phyloP scores from a whole-genome alignment of 2,888 invertebrate genomes.

The Onchidella celtica region DNA sequence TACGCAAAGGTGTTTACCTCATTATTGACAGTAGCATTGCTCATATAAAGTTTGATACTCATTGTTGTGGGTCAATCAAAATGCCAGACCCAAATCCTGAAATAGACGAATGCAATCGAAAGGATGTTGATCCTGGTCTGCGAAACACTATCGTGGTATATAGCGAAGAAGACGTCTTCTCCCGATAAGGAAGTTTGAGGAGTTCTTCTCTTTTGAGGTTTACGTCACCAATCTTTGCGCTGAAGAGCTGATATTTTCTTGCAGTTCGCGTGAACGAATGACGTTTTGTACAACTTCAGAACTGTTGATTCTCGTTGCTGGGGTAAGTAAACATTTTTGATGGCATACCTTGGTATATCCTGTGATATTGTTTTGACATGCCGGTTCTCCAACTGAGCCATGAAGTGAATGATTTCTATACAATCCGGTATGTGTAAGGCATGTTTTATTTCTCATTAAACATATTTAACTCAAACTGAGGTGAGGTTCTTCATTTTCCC shows the following conservation, averaged over 20 bases:
- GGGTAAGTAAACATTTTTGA: slow-evolving; percentile 49
- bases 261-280: slow-evolving; percentile 10
- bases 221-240: slow-evolving; percentile 30
- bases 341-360: no score
- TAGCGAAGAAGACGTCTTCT: not conserved
- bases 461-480: no score
- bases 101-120: not conserved
- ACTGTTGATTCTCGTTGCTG: slow-evolving; percentile 54
- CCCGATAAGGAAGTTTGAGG: slow-evolving; percentile 46
- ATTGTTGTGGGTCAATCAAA: slow-evolving; percentile 21
- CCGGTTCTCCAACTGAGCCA: no score
- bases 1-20: no score
- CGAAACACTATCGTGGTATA: no score
- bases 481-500: no score
- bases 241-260: slow-evolving; percentile 35
- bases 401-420: no score
- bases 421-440: no score
- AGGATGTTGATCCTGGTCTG: not conserved
- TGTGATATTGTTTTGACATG: no score
- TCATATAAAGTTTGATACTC: slow-evolving; percentile 40
- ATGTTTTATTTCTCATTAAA: no score
- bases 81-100: not conserved
- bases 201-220: not conserved
- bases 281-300: slow-evolving; percentile 37
- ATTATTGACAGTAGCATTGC: slow-evolving; percentile 43